Evolutionary conservation across 2,888 invertebrate species (phyloP).

Genomic region (Tromatobia lineatoria): DNA sequence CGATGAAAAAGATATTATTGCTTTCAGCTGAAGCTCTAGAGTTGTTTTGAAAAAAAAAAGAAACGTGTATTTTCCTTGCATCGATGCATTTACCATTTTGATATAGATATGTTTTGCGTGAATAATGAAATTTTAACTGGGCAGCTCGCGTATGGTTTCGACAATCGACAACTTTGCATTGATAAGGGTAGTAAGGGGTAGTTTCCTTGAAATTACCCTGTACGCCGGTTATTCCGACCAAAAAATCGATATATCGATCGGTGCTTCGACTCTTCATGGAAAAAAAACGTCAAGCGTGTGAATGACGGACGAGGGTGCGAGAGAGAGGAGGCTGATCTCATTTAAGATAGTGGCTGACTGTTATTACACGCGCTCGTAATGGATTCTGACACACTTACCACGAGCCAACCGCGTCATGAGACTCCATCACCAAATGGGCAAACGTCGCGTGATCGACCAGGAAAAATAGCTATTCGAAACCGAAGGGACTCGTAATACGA

Average conservation of each 20-base stretch:
- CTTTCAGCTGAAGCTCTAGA: neutral
- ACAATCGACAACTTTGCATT: neutral
- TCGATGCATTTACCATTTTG: neutral
- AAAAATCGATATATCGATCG: slow-evolving; percentile 49
- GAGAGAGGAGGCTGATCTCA: slow-evolving; percentile 24
- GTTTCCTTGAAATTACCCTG: neutral
- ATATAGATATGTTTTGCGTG: neutral
- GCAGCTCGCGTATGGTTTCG: neutral
- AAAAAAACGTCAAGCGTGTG: slow-evolving; percentile 30
- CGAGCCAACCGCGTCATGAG: neutral
- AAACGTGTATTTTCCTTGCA: neutral
- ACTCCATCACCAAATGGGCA: slow-evolving; percentile 8
- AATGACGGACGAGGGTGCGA: neutral
- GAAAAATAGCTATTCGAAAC: slow-evolving; percentile 13
- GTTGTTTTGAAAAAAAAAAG: neutral
- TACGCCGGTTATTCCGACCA: neutral
- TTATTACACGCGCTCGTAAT: slow-evolving; percentile 40
- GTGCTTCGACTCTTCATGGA: slow-evolving; percentile 19
- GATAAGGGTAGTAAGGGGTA: neutral
- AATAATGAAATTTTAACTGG: neutral
- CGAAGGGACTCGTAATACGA: neutral
- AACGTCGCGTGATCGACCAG: slow-evolving; percentile 43
- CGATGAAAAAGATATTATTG: neutral
- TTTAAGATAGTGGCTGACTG: slow-evolving; percentile 25
- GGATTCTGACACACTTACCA: slow-evolving; percentile 44